A percentile compares a stretch with the other conserved stretches of the same genome.
phyloP scores from a whole-genome alignment of 2,888 invertebrate genomes.

The Poecilobothrus nobilitatus region DNA sequence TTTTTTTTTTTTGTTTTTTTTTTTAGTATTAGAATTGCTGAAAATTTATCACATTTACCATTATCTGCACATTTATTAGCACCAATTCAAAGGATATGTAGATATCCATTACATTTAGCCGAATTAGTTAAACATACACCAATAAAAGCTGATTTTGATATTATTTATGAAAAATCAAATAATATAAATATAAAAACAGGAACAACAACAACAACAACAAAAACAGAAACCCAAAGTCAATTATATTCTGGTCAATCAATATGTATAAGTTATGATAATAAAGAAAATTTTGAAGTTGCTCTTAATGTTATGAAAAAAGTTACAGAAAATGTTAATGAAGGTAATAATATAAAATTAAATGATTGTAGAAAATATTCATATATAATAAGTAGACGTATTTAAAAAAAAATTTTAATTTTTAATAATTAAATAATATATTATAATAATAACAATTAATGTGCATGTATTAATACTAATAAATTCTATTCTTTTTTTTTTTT shows the following conservation, averaged over 20 bases:
- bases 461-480: too few relatives aligned
- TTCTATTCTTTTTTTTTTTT: too few relatives aligned
- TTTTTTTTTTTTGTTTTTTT: constrained; percentile 50
- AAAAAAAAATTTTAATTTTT: too few relatives aligned
- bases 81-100: constrained; percentile 82
- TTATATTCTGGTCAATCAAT: constrained; percentile 14
- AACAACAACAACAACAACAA: constrained; percentile 15
- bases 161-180: constrained; percentile 18
- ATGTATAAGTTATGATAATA: constrained; percentile 30
- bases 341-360: constrained; percentile 21
- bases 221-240: constrained; percentile 17
- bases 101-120: constrained; percentile 76
- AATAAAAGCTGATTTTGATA: constrained; percentile 23
- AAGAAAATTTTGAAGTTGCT: constrained; percentile 36
- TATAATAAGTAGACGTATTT: too few relatives aligned
- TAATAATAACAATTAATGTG: too few relatives aligned
- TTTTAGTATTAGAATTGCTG: constrained; percentile 70
- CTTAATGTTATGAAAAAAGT: constrained; percentile 42
- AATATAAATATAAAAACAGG: constrained; percentile 12
- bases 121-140: constrained; percentile 64
- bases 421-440: too few relatives aligned
- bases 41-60: constrained; percentile 74
- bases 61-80: constrained; percentile 77
- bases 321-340: constrained; percentile 43
- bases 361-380: background rate